Evolutionary conservation across 2,797 vertebrate species (phyloP), one percentile per base, ranked within the genome.

Genomic region (Danionella dracula): DNA sequence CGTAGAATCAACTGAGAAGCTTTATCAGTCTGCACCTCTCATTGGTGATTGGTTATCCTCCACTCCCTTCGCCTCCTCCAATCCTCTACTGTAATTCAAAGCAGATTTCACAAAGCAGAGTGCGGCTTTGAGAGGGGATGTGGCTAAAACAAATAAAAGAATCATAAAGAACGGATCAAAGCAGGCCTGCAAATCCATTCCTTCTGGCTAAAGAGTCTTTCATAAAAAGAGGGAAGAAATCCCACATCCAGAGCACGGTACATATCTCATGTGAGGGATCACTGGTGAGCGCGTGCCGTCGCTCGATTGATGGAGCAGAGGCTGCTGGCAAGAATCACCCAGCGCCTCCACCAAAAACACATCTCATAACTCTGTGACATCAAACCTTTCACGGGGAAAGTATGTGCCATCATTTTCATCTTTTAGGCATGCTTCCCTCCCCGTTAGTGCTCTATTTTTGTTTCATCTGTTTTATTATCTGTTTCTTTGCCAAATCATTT

Each of bases 121-220:
- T 84, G 87, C 79, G 72, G 83, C 78, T 50, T 81, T 80, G 71
- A 86, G 86, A 83, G 93, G 63, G 91, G 93, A 93, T 93, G 91
- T 93, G 92, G 91, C 89, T 88, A 83, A 91, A 88, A 80, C 89
- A 90, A 92, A 92, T 89, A 87, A 90, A 91, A 91, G 85, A 90
- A 88, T 91, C 90, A 85, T 82, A 87, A 85, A 87, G 89, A 78
- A 77, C 78, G 89, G 92, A 94, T 96, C 92, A 94, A 94, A 95
- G 93, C 58, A 2, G 69, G 69, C 11, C 73, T 83, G 84, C 85
- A 93, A 93, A 93, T 93, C 85, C 83, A 32, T 92, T 93, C 94
- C 93, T 92, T 93, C 92, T 93, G 93, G 87, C 85, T 82, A 82
- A 82, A 80, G 66, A 79, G 76, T 78, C 82, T 85, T 85, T 86